A percentile compares a stretch with the other conserved stretches of the same genome.
Evolutionary conservation across 92 coral and sea anemone genomes (phyloP).

Genomic region (Pocillopora grandis): DNA sequence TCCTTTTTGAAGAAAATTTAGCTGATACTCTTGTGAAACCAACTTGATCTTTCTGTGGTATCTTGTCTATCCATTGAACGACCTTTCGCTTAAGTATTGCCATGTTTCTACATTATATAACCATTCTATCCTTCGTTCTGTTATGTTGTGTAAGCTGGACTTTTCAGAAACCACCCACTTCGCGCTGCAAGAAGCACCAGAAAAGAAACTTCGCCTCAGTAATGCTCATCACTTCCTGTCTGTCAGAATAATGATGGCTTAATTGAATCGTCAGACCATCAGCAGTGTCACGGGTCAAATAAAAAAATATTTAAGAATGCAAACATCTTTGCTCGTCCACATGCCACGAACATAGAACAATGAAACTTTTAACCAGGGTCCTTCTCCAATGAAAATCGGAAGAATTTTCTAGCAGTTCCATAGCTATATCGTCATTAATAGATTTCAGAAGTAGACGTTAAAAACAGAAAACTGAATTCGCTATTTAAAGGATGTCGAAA

Average conservation of each 20-base stretch:
- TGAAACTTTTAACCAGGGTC: neutral
- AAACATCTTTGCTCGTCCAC: conserved; percentile 19
- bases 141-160: neutral
- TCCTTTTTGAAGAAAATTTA: too few relatives aligned
- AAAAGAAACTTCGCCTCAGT: neutral
- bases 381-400: conserved; percentile 5
- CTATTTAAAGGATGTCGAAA: neutral
- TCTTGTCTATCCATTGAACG: too few relatives aligned
- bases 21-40: neutral
- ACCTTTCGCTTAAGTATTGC: too few relatives aligned
- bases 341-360: conserved; percentile 1
- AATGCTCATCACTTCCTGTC: conserved; percentile 13
- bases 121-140: too few relatives aligned
- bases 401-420: conserved; percentile 10
- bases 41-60: too few relatives aligned
- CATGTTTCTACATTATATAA: too few relatives aligned
- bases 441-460: neutral
- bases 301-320: conserved; percentile 7
- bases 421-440: neutral
- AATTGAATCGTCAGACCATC: conserved; percentile 31
- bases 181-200: neutral
- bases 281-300: conserved; percentile 3
- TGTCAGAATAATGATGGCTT: conserved; percentile 11
- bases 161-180: conserved; percentile 18
- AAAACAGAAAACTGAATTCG: neutral